These are phyloP conservation scores for Brachionus asplanchnoidis DNA, from an alignment of 1,140 invertebrate genomes.

Conservation along the genomic window DNA sequence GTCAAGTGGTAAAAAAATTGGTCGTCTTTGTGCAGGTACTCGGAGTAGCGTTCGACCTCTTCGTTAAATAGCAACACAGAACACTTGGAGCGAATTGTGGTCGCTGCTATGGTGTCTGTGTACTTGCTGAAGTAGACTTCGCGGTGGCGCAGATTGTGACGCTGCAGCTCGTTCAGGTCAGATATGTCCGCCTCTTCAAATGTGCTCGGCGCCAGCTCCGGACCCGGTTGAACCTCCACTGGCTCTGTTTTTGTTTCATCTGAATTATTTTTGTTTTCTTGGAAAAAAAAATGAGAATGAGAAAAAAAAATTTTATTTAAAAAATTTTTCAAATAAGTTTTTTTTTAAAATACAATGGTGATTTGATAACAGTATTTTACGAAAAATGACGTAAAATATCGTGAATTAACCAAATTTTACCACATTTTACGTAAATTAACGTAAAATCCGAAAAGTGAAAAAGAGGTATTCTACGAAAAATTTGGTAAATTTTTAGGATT, in stretches of 20 bases:
- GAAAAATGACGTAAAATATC: too few species aligned
- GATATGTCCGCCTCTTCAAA: constrained; percentile 49
- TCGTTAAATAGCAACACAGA: constrained; percentile 94
- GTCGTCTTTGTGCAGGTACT: constrained; percentile 59
- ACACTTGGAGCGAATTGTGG: constrained; percentile 97
- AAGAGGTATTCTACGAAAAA: too few species aligned
- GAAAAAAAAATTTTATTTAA: not conserved
- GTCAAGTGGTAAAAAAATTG: constrained; percentile 99
- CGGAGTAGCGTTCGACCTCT: constrained; percentile 72
- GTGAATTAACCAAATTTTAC: too few species aligned
- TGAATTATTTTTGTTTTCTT: constrained; percentile 62
- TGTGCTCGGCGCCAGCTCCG: not conserved
- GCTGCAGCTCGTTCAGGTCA: constrained; percentile 60
- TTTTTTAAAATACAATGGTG: too few species aligned
- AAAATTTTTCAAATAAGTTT: too few species aligned
- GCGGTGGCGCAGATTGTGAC: constrained; percentile 90
- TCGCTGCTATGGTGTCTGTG: constrained; percentile 90
- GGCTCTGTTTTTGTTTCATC: constrained; percentile 44
- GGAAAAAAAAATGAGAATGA: not conserved
- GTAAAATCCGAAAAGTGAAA: too few species aligned
- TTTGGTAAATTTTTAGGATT: too few species aligned
- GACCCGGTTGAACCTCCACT: not conserved
- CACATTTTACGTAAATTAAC: too few species aligned
- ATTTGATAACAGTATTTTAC: too few species aligned
- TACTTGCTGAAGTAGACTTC: constrained; percentile 96